Conservation (phyloP, 2,888 invertebrate genomes). For the Electrophaes corylata region DNA sequence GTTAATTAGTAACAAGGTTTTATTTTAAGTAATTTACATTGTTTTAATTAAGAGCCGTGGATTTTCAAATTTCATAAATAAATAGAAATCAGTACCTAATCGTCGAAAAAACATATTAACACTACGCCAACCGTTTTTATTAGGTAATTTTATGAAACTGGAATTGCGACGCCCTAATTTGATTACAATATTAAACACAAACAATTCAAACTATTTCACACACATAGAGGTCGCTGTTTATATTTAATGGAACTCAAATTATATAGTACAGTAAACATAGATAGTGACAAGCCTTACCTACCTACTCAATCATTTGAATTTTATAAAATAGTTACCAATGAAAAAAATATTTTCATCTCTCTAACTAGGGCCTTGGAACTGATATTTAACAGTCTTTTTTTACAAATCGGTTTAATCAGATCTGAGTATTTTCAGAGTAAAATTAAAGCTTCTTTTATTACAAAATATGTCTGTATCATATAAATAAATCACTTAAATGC, state of each 20-base stretch:
- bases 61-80: too few relatives aligned
- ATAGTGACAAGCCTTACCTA: background rate
- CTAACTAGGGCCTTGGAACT: conserved; percentile 71
- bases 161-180: too few relatives aligned
- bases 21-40: too few relatives aligned
- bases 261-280: background rate
- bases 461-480: conserved; percentile 67
- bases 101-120: too few relatives aligned
- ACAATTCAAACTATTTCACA: too few relatives aligned
- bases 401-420: conserved; percentile 71
- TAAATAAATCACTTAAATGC: conserved; percentile 80
- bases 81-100: too few relatives aligned
- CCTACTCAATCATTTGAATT: background rate
- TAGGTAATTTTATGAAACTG: too few relatives aligned
- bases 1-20: too few relatives aligned
- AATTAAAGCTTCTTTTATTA: conserved; percentile 80
- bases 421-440: conserved; percentile 81
- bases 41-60: too few relatives aligned
- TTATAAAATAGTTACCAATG: conserved; percentile 29
- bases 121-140: too few relatives aligned
- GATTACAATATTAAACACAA: too few relatives aligned
- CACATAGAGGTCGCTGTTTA: too few relatives aligned
- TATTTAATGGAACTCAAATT: background rate
- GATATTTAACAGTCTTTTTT: conserved; percentile 81
- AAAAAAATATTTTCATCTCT: conserved; percentile 56